Evolutionary conservation across 1,140 invertebrate species (phyloP).

Genomic region (Trichonephila inaurata): DNA sequence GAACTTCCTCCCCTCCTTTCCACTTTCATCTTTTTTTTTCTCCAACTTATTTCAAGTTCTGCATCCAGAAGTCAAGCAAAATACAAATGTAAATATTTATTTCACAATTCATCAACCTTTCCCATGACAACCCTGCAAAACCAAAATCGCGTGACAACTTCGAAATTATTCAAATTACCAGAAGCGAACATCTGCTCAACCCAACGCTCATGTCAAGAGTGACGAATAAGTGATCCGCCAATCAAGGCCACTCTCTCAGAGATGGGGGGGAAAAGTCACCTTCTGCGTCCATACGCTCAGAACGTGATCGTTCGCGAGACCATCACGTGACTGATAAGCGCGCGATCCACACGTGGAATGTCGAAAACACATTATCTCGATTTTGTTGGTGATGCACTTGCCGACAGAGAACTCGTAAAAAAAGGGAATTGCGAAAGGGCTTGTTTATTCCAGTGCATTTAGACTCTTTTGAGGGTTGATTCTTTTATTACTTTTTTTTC

Average conservation of each 20-base stretch:
- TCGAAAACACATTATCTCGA: not conserved
- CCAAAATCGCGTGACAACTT: not conserved
- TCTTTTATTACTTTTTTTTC: not conserved
- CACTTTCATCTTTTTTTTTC: too few species aligned
- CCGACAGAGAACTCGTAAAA: not conserved
- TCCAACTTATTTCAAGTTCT: too few species aligned
- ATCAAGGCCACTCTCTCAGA: not conserved
- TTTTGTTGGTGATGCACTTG: not conserved
- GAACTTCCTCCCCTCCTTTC: too few species aligned
- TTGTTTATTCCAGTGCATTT: not conserved
- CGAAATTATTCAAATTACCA: not conserved
- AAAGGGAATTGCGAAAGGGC: not conserved
- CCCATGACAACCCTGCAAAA: not conserved
- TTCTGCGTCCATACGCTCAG: not conserved
- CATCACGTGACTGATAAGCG: not conserved
- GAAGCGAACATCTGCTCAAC: not conserved
- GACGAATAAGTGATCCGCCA: not conserved
- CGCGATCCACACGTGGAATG: not conserved
- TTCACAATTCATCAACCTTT: not conserved
- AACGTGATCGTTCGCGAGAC: conserved; percentile 4
- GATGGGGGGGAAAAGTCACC: not conserved
- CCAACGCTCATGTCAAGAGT: not conserved
- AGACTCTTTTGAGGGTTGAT: not conserved
- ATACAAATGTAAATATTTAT: not conserved
- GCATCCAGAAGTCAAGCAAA: not conserved